phyloP scores from a whole-genome alignment of 2,888 invertebrate species.

The Lasioglossum pauxillum region DNA sequence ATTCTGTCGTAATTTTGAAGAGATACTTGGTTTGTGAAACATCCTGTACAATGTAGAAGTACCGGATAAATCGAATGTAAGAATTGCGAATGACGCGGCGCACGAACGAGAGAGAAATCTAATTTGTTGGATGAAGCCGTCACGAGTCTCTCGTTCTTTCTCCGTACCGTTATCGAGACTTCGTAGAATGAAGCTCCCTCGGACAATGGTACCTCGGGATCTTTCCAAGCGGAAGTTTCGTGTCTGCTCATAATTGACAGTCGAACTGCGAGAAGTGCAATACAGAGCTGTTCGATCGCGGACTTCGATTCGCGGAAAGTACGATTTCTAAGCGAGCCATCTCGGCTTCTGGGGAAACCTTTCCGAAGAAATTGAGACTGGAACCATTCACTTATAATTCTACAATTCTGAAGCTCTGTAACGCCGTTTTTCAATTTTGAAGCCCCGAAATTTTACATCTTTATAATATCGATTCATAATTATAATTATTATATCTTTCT shows the following conservation, averaged over 20 bases:
- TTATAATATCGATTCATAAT: too few relatives aligned
- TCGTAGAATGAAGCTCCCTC: constrained; percentile 17
- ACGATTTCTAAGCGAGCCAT: background rate
- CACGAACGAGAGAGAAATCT: background rate
- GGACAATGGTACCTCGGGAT: constrained; percentile 22
- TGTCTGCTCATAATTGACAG: constrained; percentile 33
- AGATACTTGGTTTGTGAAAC: background rate
- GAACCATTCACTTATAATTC: background rate
- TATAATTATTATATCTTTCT: background rate
- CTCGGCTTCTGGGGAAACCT: background rate
- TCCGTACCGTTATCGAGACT: constrained; percentile 19
- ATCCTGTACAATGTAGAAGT: background rate
- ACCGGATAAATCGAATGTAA: constrained; percentile 14
- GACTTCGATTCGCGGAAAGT: background rate
- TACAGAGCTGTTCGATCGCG: background rate
- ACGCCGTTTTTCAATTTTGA: background rate
- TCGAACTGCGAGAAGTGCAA: background rate
- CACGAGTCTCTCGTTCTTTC: constrained; percentile 8
- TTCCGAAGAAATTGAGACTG: background rate
- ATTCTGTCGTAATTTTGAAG: background rate
- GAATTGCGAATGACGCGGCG: background rate
- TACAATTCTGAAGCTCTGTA: background rate
- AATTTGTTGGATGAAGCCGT: background rate
- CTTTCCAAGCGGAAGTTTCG: constrained; percentile 7
- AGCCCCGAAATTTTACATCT: background rate